phyloP scores from a whole-genome alignment of 2,888 invertebrate species.

The Drosophila gaucha region DNA sequence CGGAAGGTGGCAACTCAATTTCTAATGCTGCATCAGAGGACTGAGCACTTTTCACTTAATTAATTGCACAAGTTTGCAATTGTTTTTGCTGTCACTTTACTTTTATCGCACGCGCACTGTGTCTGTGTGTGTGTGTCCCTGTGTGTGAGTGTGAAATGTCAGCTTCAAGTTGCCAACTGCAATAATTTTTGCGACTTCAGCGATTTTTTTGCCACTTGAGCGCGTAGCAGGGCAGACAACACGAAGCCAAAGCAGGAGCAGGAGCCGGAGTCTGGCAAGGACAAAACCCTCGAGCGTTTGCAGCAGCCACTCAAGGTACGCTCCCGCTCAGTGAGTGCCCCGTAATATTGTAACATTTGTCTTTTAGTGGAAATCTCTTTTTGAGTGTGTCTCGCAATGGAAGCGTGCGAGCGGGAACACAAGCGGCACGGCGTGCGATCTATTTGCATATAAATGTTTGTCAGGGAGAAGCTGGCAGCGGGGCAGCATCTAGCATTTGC shows the following conservation, averaged over 20 bases:
- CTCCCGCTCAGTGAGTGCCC: constrained; percentile 43
- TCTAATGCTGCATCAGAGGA: constrained; percentile 46
- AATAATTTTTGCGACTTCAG: constrained; percentile 79
- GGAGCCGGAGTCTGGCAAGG: constrained; percentile 26
- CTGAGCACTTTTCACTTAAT: constrained; percentile 75
- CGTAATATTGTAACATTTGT: constrained; percentile 76
- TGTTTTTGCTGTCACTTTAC: constrained; percentile 76
- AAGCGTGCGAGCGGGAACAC: constrained; percentile 9
- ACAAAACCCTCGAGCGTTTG: constrained; percentile 59
- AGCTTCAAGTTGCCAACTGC: constrained; percentile 78
- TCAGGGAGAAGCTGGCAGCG: constrained; percentile 29
- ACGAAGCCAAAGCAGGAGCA: constrained; percentile 3
- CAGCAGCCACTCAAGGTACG: constrained; percentile 72
- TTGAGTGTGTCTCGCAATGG: constrained; percentile 66
- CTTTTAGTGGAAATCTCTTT: constrained; percentile 77
- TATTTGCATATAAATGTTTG: constrained; percentile 74
- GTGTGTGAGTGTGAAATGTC: constrained; percentile 55
- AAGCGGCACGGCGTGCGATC: constrained; percentile 42
- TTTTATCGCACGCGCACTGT: constrained; percentile 70
- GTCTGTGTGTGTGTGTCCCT: constrained; percentile 26
- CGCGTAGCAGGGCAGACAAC: constrained; percentile 57
- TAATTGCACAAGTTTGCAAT: constrained; percentile 78
- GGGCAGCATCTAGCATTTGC: constrained; percentile 50
- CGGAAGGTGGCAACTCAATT: constrained; percentile 51
- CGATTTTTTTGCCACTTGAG: constrained; percentile 78